Evolutionary conservation across 2,113 vertebrate species (phyloP).

Genomic region (Ciconia maguari): DNA sequence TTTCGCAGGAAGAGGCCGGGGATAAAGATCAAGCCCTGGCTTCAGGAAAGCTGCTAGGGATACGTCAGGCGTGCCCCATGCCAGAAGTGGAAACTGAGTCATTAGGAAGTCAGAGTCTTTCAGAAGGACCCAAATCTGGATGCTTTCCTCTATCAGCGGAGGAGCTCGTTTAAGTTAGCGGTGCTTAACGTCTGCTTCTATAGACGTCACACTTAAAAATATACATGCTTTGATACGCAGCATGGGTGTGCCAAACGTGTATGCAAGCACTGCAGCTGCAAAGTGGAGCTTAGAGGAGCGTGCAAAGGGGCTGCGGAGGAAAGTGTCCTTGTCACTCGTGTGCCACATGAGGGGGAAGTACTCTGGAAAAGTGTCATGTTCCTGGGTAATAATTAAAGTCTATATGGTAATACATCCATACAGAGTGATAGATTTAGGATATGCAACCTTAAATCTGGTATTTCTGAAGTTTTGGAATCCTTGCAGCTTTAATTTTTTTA

Average conservation of each 20-base stretch:
- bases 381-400: background rate
- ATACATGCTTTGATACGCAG: rapidly evolving
- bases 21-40: background rate
- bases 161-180: background rate
- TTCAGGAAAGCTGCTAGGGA: background rate
- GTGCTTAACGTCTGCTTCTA: background rate
- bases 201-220: background rate
- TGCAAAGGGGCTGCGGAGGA: background rate
- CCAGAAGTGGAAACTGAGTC: background rate
- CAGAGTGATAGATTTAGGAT: background rate
- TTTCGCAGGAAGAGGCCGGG: background rate
- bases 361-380: background rate
- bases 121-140: background rate
- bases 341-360: rapidly evolving
- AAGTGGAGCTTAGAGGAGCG: background rate
- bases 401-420: background rate
- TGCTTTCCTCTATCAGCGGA: background rate
- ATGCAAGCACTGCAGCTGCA: background rate
- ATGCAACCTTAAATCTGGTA: background rate
- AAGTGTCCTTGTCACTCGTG: rapidly evolving
- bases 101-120: background rate
- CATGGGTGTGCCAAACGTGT: background rate
- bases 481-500: background rate
- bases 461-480: background rate
- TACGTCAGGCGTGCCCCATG: rapidly evolving